A percentile compares a stretch with the other conserved stretches of the same genome.
These are phyloP conservation scores for Cisticola juncidis DNA, from an alignment of 2,113 vertebrate genomes.

Conservation along the genomic window DNA sequence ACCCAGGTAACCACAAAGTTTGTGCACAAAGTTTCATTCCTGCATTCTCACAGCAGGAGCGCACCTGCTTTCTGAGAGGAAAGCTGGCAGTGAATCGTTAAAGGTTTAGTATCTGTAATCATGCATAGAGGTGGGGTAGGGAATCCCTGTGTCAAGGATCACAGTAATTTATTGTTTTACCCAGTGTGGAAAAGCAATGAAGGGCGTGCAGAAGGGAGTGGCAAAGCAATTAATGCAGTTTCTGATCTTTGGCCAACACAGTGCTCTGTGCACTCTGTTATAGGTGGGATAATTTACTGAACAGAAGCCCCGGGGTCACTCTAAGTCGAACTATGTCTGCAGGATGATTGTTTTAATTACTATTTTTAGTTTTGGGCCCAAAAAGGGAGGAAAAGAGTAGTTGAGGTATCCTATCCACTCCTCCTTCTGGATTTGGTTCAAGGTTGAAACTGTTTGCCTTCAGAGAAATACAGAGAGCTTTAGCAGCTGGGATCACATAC, in stretches of 20 bases:
- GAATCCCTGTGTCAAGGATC: background rate
- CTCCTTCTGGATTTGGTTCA: background rate
- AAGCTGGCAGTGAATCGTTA: background rate
- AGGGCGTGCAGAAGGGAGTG: background rate
- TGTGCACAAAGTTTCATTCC: background rate
- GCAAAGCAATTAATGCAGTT: background rate
- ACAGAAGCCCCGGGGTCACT: background rate
- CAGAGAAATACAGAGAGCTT: background rate
- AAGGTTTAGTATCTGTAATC: background rate
- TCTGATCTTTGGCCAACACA: conserved; percentile 16
- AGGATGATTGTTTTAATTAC: background rate
- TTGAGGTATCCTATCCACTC: background rate
- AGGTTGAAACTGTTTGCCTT: background rate
- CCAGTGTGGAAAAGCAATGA: background rate
- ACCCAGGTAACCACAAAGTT: background rate
- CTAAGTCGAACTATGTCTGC: background rate
- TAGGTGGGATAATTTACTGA: background rate
- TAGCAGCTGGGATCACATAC: background rate
- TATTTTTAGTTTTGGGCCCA: background rate
- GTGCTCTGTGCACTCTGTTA: background rate
- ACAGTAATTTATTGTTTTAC: background rate
- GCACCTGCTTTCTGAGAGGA: background rate
- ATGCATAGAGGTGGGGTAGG: background rate
- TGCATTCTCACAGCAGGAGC: background rate
- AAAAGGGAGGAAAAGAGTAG: background rate